phyloP scores from a whole-genome alignment of 64 coral and sea anemone genomes.

The Montipora cactus region DNA sequence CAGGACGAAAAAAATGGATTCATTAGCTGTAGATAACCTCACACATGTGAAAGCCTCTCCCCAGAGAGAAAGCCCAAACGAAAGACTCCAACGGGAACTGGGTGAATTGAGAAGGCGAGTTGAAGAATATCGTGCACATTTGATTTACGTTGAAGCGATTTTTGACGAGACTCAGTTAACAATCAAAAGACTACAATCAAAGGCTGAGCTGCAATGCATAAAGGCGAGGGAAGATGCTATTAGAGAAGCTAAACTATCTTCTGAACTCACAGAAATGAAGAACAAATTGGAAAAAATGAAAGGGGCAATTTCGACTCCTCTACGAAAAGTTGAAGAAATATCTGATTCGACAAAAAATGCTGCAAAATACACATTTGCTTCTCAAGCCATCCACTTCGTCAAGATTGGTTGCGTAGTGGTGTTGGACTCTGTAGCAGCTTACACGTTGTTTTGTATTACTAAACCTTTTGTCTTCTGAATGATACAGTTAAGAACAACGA shows the following conservation, averaged over 20 bases:
- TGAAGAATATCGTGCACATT: background rate
- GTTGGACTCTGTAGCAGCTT: conserved; percentile 24
- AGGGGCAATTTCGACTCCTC: background rate
- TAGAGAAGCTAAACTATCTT: background rate
- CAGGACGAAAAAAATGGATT: background rate
- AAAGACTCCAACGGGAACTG: background rate
- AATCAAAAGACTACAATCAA: background rate
- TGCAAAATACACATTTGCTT: background rate
- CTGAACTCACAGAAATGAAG: background rate
- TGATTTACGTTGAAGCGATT: conserved; percentile 5
- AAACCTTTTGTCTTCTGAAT: conserved; percentile 6
- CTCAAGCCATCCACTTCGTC: background rate
- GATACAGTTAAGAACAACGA: background rate
- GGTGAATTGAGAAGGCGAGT: background rate
- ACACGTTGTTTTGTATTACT: background rate
- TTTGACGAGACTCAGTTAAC: background rate
- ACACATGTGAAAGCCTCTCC: background rate
- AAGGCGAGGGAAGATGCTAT: background rate
- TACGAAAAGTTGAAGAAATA: background rate
- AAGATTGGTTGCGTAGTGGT: conserved; percentile 3
- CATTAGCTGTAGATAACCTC: background rate
- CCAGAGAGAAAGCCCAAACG: background rate
- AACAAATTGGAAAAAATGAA: background rate
- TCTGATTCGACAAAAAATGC: background rate
- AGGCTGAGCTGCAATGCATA: background rate